Evolutionary conservation across 2,888 invertebrate species (phyloP).

Genomic region (Nebria salina): DNA sequence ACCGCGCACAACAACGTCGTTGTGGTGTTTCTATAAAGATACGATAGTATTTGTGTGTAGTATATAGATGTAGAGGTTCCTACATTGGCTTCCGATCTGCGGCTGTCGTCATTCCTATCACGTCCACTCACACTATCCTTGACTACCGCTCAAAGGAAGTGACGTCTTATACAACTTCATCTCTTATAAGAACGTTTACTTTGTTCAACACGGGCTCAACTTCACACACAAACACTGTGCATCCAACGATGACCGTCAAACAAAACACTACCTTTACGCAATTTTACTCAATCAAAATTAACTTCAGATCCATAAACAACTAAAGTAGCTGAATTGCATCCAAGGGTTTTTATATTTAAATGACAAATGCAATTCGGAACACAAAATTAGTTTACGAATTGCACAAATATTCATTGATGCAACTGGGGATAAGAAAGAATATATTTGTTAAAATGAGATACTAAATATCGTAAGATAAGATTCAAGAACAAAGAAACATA

Average conservation of each 20-base stretch:
- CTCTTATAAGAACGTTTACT: slow-evolving; percentile 9
- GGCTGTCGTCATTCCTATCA: slow-evolving; percentile 17
- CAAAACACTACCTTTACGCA: background rate
- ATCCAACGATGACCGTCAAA: background rate
- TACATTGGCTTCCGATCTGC: slow-evolving; percentile 20
- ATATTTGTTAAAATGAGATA: too few species aligned
- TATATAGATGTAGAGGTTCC: background rate
- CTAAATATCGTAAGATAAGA: too few species aligned
- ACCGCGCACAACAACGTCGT: background rate
- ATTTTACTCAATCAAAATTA: too few species aligned
- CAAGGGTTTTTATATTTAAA: too few species aligned
- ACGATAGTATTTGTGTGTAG: background rate
- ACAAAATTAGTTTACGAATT: too few species aligned
- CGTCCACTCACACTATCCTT: slow-evolving; percentile 42
- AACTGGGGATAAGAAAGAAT: too few species aligned
- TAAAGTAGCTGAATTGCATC: too few species aligned
- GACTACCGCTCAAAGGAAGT: slow-evolving; percentile 45
- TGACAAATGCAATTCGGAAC: too few species aligned
- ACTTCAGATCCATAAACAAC: too few species aligned
- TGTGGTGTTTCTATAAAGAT: background rate
- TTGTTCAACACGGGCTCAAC: background rate
- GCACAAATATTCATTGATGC: too few species aligned
- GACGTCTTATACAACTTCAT: slow-evolving; percentile 35
- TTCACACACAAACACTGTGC: background rate
- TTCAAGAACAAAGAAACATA: too few species aligned